A percentile compares a stretch with the other conserved stretches of the same genome.
phyloP scores from a whole-genome alignment of 2,888 invertebrate species.

The Caenorhabditis japonica region DNA sequence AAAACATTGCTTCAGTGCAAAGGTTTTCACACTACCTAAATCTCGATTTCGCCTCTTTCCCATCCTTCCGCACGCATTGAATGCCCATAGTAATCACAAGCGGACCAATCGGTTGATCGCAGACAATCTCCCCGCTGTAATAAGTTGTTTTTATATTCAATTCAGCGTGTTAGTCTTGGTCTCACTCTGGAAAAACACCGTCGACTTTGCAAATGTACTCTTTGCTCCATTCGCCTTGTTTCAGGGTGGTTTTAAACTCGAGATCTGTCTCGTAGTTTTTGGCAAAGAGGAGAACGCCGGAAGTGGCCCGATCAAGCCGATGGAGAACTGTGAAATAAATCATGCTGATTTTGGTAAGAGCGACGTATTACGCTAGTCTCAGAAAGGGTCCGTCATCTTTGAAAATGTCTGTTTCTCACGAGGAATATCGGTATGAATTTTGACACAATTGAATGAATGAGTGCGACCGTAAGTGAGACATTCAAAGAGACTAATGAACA shows the following conservation, averaged over 20 bases:
- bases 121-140: constrained; percentile 70
- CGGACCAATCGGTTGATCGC: constrained; percentile 74
- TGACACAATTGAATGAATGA: too few species aligned
- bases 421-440: too few species aligned
- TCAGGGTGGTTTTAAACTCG: constrained; percentile 92
- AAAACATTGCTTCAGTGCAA: neutral
- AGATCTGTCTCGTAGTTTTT: constrained; percentile 92
- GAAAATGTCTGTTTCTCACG: too few species aligned
- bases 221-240: constrained; percentile 91
- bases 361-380: too few species aligned
- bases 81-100: constrained; percentile 91
- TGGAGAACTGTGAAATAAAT: constrained; percentile 69
- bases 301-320: constrained; percentile 88
- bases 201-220: constrained; percentile 95
- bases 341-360: neutral
- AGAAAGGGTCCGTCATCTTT: too few species aligned
- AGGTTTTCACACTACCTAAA: constrained; percentile 49
- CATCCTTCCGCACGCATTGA: constrained; percentile 91
- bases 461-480: too few species aligned
- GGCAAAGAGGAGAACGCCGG: constrained; percentile 92
- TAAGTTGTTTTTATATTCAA: too few species aligned
- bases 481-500: too few species aligned
- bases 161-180: too few species aligned
- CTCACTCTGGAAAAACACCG: constrained; percentile 90
- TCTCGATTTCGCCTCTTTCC: constrained; percentile 78